These are phyloP conservation scores for Periophthalmus magnuspinnatus DNA, from an alignment of 2,797 vertebrate genomes.

Conservation along the genomic window DNA sequence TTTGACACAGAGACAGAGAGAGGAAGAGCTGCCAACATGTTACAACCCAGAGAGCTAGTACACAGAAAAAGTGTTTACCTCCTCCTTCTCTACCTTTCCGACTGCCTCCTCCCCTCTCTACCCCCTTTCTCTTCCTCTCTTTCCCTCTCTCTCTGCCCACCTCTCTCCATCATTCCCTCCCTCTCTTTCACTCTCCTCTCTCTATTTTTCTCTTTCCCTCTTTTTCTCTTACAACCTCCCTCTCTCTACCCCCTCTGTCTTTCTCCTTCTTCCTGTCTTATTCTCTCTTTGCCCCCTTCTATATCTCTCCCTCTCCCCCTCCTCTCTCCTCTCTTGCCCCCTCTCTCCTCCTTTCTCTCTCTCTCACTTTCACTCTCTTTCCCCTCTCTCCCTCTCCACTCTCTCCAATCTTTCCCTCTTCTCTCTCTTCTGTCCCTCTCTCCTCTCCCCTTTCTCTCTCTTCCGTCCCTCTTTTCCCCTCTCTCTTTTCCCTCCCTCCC, in stretches of 20 bases:
- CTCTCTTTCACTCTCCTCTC: neutral
- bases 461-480: neutral
- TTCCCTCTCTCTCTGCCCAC: too few species aligned
- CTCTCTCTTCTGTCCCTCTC: conserved; percentile 13
- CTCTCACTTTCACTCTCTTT: neutral
- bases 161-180: too few species aligned
- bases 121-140: too few species aligned
- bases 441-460: neutral
- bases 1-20: too few species aligned
- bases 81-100: too few species aligned
- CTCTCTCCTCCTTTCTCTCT: neutral
- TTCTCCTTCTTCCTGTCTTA: neutral
- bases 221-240: neutral
- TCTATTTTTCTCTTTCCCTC: neutral
- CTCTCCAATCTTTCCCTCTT: neutral
- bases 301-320: neutral
- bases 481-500: conserved; percentile 6
- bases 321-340: neutral
- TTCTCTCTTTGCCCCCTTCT: neutral
- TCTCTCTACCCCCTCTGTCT: too few species aligned
- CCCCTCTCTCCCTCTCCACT: neutral
- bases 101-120: too few species aligned
- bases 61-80: too few species aligned
- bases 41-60: too few species aligned
- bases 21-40: too few species aligned